A percentile compares a stretch with the other conserved stretches of the same genome.
phyloP scores from a whole-genome alignment of 2,888 invertebrate species.

The Ceraclea dissimilis region DNA sequence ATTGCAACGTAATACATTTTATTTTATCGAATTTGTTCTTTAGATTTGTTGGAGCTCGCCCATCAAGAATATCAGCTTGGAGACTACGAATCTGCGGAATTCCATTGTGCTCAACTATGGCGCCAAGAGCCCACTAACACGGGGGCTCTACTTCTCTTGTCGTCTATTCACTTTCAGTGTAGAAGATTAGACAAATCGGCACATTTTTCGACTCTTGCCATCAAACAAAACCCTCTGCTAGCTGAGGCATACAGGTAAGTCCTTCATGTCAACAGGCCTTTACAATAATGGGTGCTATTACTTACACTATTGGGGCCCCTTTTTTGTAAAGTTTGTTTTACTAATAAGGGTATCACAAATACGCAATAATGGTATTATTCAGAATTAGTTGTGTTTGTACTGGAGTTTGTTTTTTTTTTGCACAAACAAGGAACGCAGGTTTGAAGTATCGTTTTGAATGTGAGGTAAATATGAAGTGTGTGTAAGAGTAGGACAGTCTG shows the following conservation, averaged over 20 bases:
- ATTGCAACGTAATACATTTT: neutral
- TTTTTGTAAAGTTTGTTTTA: too few species aligned
- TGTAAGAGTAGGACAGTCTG: too few species aligned
- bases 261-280: too few species aligned
- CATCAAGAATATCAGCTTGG: conserved; percentile 97
- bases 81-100: conserved; percentile 96
- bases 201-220: conserved; percentile 92
- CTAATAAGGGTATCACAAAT: too few species aligned
- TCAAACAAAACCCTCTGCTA: conserved; percentile 94
- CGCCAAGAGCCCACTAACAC: conserved; percentile 95
- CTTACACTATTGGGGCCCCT: too few species aligned
- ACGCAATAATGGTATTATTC: too few species aligned
- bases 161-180: conserved; percentile 98
- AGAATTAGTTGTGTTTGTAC: too few species aligned
- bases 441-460: too few species aligned
- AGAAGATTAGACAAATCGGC: conserved; percentile 95
- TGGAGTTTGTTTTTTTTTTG: too few species aligned
- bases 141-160: conserved; percentile 86
- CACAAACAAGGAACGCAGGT: too few species aligned
- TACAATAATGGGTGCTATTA: too few species aligned
- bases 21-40: neutral
- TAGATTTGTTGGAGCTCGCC: conserved; percentile 68
- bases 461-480: too few species aligned
- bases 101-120: conserved; percentile 98
- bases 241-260: conserved; percentile 92